phyloP scores from a whole-genome alignment of 2,888 invertebrate species.

The Bombylius major region DNA sequence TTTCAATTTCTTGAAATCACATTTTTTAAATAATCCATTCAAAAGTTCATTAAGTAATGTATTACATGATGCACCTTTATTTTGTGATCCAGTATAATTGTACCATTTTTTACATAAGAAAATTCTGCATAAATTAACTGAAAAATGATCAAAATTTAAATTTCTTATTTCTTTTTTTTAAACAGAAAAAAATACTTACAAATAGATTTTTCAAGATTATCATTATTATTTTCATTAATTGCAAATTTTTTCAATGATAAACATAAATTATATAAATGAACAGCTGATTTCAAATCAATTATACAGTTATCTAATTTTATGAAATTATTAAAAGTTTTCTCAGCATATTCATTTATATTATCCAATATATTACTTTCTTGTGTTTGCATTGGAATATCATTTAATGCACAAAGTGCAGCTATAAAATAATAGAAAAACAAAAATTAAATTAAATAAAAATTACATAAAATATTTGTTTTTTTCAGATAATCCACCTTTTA shows the following conservation, averaged over 20 bases:
- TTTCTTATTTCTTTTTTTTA: background rate
- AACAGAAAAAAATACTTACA: conserved; percentile 19
- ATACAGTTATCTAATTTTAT: conserved; percentile 22
- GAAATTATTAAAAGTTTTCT: conserved; percentile 22
- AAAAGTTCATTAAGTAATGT: conserved; percentile 50
- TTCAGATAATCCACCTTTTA: conserved; percentile 8
- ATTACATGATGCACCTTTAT: conserved; percentile 53
- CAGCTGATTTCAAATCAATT: conserved; percentile 27
- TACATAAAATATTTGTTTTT: background rate
- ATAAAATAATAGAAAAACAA: background rate
- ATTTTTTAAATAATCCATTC: conserved; percentile 48
- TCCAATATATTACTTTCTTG: conserved; percentile 4
- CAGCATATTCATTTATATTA: conserved; percentile 16
- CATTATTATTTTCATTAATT: background rate
- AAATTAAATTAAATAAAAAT: background rate
- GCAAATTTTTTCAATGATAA: background rate
- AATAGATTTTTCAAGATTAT: conserved; percentile 20
- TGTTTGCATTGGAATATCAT: conserved; percentile 8
- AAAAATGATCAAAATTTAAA: background rate
- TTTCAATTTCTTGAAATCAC: conserved; percentile 45
- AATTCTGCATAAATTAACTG: conserved; percentile 38
- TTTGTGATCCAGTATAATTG: conserved; percentile 45
- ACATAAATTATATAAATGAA: conserved; percentile 25
- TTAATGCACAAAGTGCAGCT: conserved; percentile 22
- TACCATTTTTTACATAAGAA: conserved; percentile 59